Evolutionary conservation across 2,113 vertebrate genomes (phyloP).

Genomic region (Cynoglossus semilaevis): DNA sequence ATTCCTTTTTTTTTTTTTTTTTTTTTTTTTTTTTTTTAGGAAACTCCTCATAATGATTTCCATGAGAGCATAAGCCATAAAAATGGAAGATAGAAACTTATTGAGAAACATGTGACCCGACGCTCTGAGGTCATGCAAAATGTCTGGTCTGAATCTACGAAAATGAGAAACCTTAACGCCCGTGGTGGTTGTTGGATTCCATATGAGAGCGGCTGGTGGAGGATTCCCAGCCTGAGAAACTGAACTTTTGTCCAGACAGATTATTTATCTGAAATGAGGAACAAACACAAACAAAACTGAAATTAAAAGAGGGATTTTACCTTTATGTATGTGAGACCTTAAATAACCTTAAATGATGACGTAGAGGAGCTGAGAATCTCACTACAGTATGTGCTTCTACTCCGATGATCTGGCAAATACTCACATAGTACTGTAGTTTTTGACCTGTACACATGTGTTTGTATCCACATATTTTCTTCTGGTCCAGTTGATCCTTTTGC

Average conservation of each 20-base stretch:
- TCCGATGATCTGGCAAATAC: too few relatives aligned
- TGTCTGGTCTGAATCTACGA: slow-evolving; percentile 29
- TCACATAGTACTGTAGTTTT: too few relatives aligned
- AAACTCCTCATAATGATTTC: slow-evolving; percentile 47
- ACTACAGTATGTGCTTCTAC: too few relatives aligned
- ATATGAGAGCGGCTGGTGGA: slow-evolving; percentile 4
- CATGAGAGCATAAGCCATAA: slow-evolving; percentile 25
- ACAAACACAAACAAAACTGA: not conserved
- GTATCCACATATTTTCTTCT: too few relatives aligned
- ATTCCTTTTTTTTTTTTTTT: slow-evolving; percentile 29
- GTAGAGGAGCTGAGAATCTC: too few relatives aligned
- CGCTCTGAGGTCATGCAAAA: slow-evolving; percentile 13
- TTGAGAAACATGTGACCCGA: slow-evolving; percentile 32
- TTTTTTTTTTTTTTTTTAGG: slow-evolving; percentile 39
- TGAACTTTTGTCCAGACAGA: not conserved
- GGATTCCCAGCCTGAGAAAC: not conserved
- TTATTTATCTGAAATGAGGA: not conserved
- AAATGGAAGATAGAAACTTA: slow-evolving; percentile 38
- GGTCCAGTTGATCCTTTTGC: too few relatives aligned
- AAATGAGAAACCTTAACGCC: slow-evolving; percentile 16
- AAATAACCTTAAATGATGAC: too few relatives aligned
- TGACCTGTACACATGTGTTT: too few relatives aligned
- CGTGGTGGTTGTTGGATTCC: not conserved
- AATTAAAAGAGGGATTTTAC: too few relatives aligned
- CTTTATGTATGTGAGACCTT: too few relatives aligned